Percentiles rank a stretch among this genome's conserved stretches.
phyloP scores from a whole-genome alignment of 2,888 invertebrate genomes.

The Xestia c-nigrum region DNA sequence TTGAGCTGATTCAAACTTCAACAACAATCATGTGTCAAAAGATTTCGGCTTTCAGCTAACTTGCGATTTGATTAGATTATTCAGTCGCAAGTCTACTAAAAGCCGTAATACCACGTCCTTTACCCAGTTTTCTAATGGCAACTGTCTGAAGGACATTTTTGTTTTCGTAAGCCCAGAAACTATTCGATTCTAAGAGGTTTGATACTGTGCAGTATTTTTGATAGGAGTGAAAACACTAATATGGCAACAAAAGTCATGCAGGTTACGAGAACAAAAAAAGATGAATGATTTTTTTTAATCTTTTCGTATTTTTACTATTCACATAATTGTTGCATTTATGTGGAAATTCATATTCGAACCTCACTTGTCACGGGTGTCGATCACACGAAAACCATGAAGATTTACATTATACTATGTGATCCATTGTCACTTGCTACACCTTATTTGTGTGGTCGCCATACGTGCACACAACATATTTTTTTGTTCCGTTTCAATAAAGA shows the following conservation, averaged over 20 bases:
- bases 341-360: constrained; percentile 51
- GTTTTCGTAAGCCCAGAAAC: constrained; percentile 44
- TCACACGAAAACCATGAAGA: constrained; percentile 51
- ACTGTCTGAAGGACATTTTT: constrained; percentile 42
- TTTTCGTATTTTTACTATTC: constrained; percentile 40
- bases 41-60: constrained; percentile 42
- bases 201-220: not conserved
- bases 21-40: constrained; percentile 4
- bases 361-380: constrained; percentile 53
- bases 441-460: constrained; percentile 45
- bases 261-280: constrained; percentile 51
- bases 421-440: constrained; percentile 12
- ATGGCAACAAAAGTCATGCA: not conserved
- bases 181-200: not conserved
- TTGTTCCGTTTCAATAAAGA: constrained; percentile 46
- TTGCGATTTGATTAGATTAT: constrained; percentile 20
- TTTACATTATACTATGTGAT: constrained; percentile 19
- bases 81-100: constrained; percentile 12
- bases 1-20: constrained; percentile 24
- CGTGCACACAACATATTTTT: constrained; percentile 42
- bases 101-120: constrained; percentile 31
- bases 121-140: constrained; percentile 27
- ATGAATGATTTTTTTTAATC: constrained; percentile 24
- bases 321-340: constrained; percentile 53
- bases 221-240: not conserved